Conservation (phyloP, 2,888 invertebrate genomes). For the Erannis defoliaria region DNA sequence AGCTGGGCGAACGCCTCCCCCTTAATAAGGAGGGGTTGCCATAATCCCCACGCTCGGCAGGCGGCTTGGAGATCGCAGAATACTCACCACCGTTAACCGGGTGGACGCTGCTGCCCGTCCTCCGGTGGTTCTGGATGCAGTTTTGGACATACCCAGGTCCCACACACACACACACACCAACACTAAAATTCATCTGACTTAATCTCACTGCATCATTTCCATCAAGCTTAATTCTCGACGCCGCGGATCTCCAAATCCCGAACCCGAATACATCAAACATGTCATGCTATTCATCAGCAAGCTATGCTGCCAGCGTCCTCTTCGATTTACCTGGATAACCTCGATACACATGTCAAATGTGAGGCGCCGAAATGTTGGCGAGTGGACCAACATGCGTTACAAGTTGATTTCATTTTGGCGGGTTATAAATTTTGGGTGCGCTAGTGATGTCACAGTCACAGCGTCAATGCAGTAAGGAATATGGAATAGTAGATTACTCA, state of each 20-base stretch:
- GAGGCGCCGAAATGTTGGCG: slow-evolving; percentile 61
- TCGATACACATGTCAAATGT: slow-evolving; percentile 70
- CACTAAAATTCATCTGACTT: too few species aligned
- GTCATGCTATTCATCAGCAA: slow-evolving; percentile 45
- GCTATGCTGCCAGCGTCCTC: slow-evolving; percentile 53
- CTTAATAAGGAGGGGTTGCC: too few species aligned
- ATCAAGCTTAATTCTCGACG: neutral
- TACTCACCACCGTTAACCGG: too few species aligned
- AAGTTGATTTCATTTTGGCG: slow-evolving; percentile 72
- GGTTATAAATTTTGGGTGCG: slow-evolving; percentile 66
- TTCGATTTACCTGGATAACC: slow-evolving; percentile 66
- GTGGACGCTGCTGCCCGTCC: too few species aligned
- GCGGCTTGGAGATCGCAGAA: too few species aligned
- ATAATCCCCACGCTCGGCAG: too few species aligned
- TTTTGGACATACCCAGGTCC: too few species aligned
- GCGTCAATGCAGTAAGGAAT: slow-evolving; percentile 30
- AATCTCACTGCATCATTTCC: slow-evolving; percentile 2
- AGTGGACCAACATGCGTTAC: slow-evolving; percentile 60
- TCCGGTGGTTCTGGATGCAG: too few species aligned
- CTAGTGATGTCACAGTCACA: slow-evolving; percentile 48
- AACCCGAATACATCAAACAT: slow-evolving; percentile 32
- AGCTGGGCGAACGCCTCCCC: too few species aligned
- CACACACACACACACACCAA: too few species aligned
- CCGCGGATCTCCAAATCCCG: slow-evolving; percentile 30
- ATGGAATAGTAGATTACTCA: too few species aligned